Evolutionary conservation across 2,797 vertebrate species (phyloP).

Genomic region (Micropoecilia bifurca): DNA sequence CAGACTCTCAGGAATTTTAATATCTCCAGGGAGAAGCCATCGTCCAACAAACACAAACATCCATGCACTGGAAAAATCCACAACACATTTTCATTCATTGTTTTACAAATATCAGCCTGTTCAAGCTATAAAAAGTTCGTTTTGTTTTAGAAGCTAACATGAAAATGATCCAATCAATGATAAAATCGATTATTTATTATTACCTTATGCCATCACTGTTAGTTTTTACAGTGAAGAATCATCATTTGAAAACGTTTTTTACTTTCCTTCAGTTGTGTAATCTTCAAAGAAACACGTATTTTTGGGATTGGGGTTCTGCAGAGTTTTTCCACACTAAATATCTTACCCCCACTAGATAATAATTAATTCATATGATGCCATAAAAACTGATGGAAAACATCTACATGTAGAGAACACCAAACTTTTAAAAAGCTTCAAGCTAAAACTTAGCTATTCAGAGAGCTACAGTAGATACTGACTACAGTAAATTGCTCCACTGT

Average conservation of each 20-base stretch:
- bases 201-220: neutral
- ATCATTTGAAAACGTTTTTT: neutral
- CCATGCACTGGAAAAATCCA: conserved; percentile 1
- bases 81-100: neutral
- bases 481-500: neutral
- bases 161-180: neutral
- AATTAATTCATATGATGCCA: neutral
- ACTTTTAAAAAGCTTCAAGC: neutral
- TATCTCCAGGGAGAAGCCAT: conserved; percentile 55
- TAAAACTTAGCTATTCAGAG: neutral
- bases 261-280: neutral
- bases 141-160: neutral
- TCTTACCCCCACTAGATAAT: neutral
- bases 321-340: neutral
- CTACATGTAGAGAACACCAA: neutral
- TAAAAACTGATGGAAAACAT: neutral
- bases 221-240: neutral
- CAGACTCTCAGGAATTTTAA: conserved; percentile 61
- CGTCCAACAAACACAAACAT: conserved; percentile 49
- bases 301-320: neutral
- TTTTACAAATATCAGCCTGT: neutral
- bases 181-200: neutral
- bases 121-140: neutral
- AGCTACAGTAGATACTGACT: neutral
- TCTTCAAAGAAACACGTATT: neutral